Base-by-base conservation (phyloP, 2,113 vertebrate genomes). In the Melanerpes aurifrons region DNA sequence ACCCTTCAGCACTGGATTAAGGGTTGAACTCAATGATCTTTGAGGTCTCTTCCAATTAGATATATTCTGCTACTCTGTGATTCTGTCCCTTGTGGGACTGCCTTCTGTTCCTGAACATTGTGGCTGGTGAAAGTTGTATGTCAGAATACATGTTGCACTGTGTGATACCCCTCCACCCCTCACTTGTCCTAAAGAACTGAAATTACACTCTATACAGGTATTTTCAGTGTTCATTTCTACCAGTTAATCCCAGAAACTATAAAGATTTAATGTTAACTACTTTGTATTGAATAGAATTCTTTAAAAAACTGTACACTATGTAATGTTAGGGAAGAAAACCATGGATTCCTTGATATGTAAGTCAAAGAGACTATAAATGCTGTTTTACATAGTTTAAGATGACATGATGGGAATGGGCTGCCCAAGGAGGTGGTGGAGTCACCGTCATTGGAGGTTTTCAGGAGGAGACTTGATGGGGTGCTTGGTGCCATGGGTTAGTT, bases 111-210 rank as follows among this genome's bases (percentile, higher is more conserved):
- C 35, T 74, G 8, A 20, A 5, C 24, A 1, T 12, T 31, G 32
- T 56, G 59, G 25, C 43, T 80, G 37, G 31, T 45, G 59, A 8
- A 32, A 26, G 10, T 3, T 63, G 14, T 21, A 24, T 15, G 16
- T 29, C 31, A 57, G 67, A 87, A 48, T 66, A 47, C 43, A 32
- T 7, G 10, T 26, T 48, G 37, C 5, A 3, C 24, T 43, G 17
- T 35, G 32, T n/a, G n/a, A 19, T 28, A 66, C 3, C 2, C 6
- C 6, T 15, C 10, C 40, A 9, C 2, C 3, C 21, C 12, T 18
- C 1, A 0, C 6, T n/a, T 58, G 50, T 73, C 20, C 31, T 35
- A 13, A 37, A 15, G 56, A 82, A 21, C 5, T 7, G 4, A 47
- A 79, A 15, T 25, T 83, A 7, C 10, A 7, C 3, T 32, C 18